Evolutionary conservation across 2,888 invertebrate species (phyloP), one percentile per base, ranked within the genome.

Genomic region (Ellobium chinense): DNA sequence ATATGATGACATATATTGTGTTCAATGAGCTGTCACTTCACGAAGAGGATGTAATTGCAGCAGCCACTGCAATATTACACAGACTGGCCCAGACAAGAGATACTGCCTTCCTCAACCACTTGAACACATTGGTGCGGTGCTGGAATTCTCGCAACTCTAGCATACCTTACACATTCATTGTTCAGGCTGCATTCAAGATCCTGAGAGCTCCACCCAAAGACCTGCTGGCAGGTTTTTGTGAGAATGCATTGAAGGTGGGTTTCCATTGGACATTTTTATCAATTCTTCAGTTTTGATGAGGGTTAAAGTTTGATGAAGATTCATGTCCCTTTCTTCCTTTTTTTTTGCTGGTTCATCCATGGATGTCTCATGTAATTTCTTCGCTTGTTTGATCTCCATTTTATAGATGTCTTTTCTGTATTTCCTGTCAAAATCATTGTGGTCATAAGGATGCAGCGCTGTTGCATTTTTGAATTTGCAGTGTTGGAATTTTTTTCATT

Each of bases 101-200:
- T 58, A 58, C 63, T 9, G 58, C 66, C n/a, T 74, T 36, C 37
- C 29, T 80, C 36, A 29, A 36, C 5, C 68, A 65, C 27, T 60
- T 80, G 54, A 69, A 58, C 46, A 74, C 66, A 9, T 60, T 80
- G 18, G 74, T 80, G 62, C 36, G 60, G 9, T 60, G 68, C 31
- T 74, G 65, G 39, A 74, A 74, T 63, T 62, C 46, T 4, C 37
- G 24, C 27, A 74, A 69, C 18, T 36, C 60, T 4, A 65, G 37
- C 29, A 65, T 80, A 65, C 80, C 80, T n/a, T 80, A 69, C 27
- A 60, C 66, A 18, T 68, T 80, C 31, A 74, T 80, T 27, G 39
- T 74, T 27, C 80, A 74, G n/a, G 68, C 68, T 68, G 80, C 80
- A 12, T 80, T 80, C 46, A 80, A 80, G 62, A 80, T 80, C 24